Evolutionary conservation across 1,140 invertebrate genomes (phyloP), one percentile per base, ranked within the genome.

Genomic region (Camponotus pennsylvanicus): DNA sequence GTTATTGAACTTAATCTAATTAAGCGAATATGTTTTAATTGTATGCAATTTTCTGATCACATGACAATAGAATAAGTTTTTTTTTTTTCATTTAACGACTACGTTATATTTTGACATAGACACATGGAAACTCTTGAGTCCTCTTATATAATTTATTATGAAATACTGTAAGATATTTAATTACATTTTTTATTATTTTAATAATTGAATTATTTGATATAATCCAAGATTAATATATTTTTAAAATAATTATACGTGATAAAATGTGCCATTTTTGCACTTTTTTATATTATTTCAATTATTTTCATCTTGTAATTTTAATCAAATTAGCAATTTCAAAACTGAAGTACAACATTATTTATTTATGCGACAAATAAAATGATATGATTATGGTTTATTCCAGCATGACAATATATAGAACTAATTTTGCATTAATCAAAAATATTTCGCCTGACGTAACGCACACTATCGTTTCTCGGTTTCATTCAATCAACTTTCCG

Each of bases 401-500:
- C 40, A 37, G 73, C 69, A 73, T 75, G 45, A 18, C 40, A 18
- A 71, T 15, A 18, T 27, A 37, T 42, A 13, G 55, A 49, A 73
- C 63, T 75, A 73, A 75, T 83, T 73, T 61, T 34, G 27, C n/a
- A 75, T 49, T 83, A 61, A 83, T 83, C 32, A 73, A 57, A 75
- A 73, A 83, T 80, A 80, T 57, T 57, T 63, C 18, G 64, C 34
- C 18, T 49, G n/a, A 40, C 13, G n/a, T 40, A 75, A 45, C 32
- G 32, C 49, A 15, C 37, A 13, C 64, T 52, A 34, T 61, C 79
- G 32, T 83, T 83, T 49, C 27, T 66, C 18, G 67, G 55, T 75
- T 73, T 75, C 69, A 73, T 83, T 83, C 79, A 45, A n/a, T 11
- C n/a, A 83, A 83, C 40, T 83, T 73, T 64, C 40, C 55, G 21